Evolutionary conservation across 1,140 invertebrate species (phyloP).

Genomic region (Andrena cerasifolii): DNA sequence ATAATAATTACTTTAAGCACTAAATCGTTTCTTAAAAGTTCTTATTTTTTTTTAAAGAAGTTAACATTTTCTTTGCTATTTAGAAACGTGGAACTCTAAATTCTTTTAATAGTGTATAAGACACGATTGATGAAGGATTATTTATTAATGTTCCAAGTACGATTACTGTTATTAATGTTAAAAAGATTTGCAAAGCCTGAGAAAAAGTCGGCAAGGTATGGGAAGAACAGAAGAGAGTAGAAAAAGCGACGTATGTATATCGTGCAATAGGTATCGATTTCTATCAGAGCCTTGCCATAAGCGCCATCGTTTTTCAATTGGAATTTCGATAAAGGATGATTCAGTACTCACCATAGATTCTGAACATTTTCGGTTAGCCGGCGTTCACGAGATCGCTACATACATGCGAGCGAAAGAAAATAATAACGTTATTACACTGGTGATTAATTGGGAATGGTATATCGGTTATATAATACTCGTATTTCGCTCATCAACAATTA

Average conservation of each 20-base stretch:
- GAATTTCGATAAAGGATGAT: slow-evolving; percentile 36
- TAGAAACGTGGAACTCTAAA: no score
- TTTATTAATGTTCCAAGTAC: no score
- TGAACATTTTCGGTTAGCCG: slow-evolving; percentile 17
- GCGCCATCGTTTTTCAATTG: slow-evolving; percentile 30
- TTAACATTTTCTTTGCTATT: no score
- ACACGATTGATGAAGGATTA: no score
- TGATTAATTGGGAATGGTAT: slow-evolving; percentile 17
- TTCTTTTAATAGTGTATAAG: no score
- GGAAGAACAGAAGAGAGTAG: not conserved
- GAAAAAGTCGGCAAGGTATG: no score
- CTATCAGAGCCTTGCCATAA: not conserved
- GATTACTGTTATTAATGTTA: no score
- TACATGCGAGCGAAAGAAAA: not conserved
- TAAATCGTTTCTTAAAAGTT: no score
- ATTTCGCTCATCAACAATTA: not conserved
- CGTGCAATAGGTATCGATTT: slow-evolving; percentile 27
- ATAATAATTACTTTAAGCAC: no score
- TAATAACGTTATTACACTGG: slow-evolving; percentile 19
- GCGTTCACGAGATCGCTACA: not conserved
- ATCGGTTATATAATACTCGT: not conserved
- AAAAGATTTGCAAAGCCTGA: no score
- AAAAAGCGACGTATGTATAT: not conserved
- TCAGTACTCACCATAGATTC: slow-evolving; percentile 27
- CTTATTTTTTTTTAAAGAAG: no score